Conservation (phyloP, 2,113 vertebrate species). For the Marmota monax region DNA sequence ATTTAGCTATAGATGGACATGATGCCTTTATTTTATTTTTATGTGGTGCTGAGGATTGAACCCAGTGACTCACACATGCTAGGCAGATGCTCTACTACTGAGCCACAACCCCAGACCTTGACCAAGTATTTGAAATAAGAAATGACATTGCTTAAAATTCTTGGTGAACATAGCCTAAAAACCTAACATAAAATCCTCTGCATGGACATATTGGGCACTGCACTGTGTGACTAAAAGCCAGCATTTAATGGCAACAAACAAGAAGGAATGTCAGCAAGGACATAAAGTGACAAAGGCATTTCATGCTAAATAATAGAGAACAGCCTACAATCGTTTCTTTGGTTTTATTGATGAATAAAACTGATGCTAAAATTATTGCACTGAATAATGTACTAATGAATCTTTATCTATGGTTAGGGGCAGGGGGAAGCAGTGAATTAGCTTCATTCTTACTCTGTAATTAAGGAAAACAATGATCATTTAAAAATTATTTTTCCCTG, state of each 20-base stretch:
- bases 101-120: background rate
- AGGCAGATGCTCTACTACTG: too few relatives aligned
- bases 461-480: conserved; percentile 65
- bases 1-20: too few relatives aligned
- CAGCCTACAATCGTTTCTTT: conserved; percentile 58
- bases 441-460: conserved; percentile 53
- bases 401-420: background rate
- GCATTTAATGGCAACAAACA: conserved; percentile 53
- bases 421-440: background rate
- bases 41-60: too few relatives aligned
- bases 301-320: conserved; percentile 40
- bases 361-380: conserved; percentile 13
- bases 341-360: conserved; percentile 60
- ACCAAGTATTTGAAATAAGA: conserved; percentile 22
- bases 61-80: too few relatives aligned
- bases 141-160: background rate
- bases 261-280: conserved; percentile 59
- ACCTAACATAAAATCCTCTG: background rate
- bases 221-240: conserved; percentile 30
- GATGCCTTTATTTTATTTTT: too few relatives aligned
- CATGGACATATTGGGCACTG: background rate
- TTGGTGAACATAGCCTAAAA: too few relatives aligned
- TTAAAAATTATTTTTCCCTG: conserved; percentile 63
- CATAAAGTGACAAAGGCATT: conserved; percentile 43
- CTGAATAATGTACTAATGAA: conserved; percentile 27